Percentiles rank a stretch among this genome's conserved stretches.
These are phyloP conservation scores for Rotaria socialis DNA, from an alignment of 2,888 invertebrate species.

Conservation along the genomic window DNA sequence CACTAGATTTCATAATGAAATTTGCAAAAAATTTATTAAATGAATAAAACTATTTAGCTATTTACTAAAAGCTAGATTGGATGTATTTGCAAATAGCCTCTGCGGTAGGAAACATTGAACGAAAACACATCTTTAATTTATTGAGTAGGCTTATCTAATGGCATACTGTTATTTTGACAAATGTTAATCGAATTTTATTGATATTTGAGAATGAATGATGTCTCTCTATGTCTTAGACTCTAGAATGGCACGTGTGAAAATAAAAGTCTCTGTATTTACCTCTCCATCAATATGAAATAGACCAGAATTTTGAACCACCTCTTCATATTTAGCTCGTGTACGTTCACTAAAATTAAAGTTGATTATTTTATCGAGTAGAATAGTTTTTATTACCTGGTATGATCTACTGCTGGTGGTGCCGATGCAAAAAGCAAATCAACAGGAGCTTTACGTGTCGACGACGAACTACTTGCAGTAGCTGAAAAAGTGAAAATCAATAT, in stretches of 20 bases:
- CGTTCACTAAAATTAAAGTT: neutral
- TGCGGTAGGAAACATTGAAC: no score
- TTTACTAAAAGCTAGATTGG: no score
- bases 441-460: neutral
- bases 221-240: no score
- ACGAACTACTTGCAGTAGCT: neutral
- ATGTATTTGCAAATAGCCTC: no score
- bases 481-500: neutral
- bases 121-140: no score
- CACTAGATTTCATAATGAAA: no score
- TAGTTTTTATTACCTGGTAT: neutral
- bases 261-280: neutral
- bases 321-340: conserved; percentile 27
- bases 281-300: neutral
- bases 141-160: no score
- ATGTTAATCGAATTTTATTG: no score
- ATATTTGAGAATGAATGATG: no score
- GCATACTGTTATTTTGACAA: no score
- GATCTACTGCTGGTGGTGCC: neutral
- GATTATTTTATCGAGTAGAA: neutral
- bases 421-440: neutral
- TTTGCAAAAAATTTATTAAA: no score
- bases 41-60: no score
- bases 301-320: conserved; percentile 8
- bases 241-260: neutral